Evolutionary conservation across 2,888 invertebrate genomes (phyloP).

Genomic region (Allophyes oxyacanthae): DNA sequence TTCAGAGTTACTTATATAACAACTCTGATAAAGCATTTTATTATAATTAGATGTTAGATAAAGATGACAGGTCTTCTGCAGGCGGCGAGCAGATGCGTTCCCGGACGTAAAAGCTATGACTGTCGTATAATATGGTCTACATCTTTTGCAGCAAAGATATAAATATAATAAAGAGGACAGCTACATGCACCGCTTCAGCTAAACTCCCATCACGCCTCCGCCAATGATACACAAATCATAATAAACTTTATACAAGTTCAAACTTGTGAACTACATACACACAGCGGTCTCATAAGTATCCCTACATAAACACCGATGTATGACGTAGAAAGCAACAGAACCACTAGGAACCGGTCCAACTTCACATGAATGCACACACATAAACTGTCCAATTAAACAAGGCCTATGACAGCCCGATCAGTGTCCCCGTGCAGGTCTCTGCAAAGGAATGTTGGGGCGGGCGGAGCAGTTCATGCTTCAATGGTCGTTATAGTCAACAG

Average conservation of each 20-base stretch:
- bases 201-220: constrained; percentile 79
- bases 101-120: constrained; percentile 23
- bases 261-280: constrained; percentile 75
- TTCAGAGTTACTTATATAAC: constrained; percentile 21
- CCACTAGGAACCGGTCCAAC: constrained; percentile 82
- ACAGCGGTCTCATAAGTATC: constrained; percentile 73
- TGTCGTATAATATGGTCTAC: constrained; percentile 40
- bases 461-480: constrained; percentile 70
- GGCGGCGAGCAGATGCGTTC: constrained; percentile 36
- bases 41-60: constrained; percentile 44
- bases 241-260: constrained; percentile 79
- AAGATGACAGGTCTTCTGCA: constrained; percentile 33
- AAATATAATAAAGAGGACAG: constrained; percentile 74
- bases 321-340: constrained; percentile 84
- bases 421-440: constrained; percentile 68
- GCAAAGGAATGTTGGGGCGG: constrained; percentile 63
- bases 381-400: constrained; percentile 82
- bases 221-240: constrained; percentile 84
- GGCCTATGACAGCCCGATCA: constrained; percentile 80
- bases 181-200: constrained; percentile 70
- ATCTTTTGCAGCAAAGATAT: constrained; percentile 63
- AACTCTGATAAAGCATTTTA: constrained; percentile 29
- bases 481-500: constrained; percentile 75
- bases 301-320: constrained; percentile 78
- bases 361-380: constrained; percentile 83